Evolutionary conservation across 2,797 vertebrate genomes (phyloP).

Genomic region (Cyclura pinguis): DNA sequence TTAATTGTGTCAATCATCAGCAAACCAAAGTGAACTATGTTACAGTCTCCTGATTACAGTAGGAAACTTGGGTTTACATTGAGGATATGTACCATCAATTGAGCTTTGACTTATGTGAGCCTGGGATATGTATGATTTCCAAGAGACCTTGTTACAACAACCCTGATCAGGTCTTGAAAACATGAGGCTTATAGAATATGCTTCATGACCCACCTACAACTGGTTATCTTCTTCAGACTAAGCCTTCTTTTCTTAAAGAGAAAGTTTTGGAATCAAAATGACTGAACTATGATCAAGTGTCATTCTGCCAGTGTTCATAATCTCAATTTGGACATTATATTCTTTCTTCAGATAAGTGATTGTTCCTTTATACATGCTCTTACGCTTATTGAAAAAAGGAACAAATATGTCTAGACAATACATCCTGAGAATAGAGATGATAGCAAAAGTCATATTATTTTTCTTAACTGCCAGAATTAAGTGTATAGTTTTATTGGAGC

Average conservation of each 20-base stretch:
- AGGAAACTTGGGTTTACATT: not conserved
- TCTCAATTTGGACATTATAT: not conserved
- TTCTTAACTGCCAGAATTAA: conserved; percentile 11
- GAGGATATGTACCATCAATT: too few relatives aligned
- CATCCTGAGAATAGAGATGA: conserved; percentile 3
- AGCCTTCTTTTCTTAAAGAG: not conserved
- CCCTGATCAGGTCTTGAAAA: too few relatives aligned
- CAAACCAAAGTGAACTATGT: not conserved
- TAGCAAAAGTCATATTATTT: conserved; percentile 2
- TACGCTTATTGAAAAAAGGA: not conserved
- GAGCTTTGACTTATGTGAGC: too few relatives aligned
- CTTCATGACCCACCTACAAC: not conserved
- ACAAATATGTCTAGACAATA: not conserved
- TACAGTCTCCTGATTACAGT: not conserved
- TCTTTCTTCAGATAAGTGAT: not conserved
- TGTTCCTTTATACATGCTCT: not conserved
- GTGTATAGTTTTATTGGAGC: conserved; percentile 36
- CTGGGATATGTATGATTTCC: too few relatives aligned
- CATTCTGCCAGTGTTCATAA: not conserved
- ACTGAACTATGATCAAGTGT: not conserved
- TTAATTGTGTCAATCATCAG: not conserved
- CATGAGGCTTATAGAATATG: too few relatives aligned
- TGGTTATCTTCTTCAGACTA: not conserved
- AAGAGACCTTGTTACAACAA: too few relatives aligned
- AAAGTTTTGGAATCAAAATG: not conserved